Conservation (phyloP, 2,888 invertebrate genomes). For the Drosophila suboccidentalis region DNA sequence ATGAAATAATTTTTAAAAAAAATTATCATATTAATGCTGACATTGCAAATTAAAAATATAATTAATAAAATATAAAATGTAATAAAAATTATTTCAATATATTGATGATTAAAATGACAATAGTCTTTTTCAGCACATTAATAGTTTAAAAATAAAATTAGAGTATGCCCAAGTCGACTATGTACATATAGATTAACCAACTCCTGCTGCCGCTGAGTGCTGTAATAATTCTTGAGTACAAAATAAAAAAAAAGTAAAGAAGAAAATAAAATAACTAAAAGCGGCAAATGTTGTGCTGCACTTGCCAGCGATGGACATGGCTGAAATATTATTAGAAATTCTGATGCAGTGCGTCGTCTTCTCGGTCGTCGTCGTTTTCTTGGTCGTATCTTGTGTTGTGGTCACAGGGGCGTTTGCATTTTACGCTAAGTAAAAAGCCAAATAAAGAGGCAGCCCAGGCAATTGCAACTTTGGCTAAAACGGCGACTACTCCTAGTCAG, state of each 20-base stretch:
- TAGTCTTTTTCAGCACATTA: neutral
- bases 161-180: constrained; percentile 40
- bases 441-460: constrained; percentile 58
- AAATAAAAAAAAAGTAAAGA: constrained; percentile 33
- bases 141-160: neutral
- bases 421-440: constrained; percentile 72
- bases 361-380: constrained; percentile 10
- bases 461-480: constrained; percentile 7
- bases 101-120: neutral
- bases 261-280: constrained; percentile 56
- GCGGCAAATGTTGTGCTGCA: constrained; percentile 56
- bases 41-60: too few relatives aligned
- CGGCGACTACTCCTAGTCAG: constrained; percentile 3
- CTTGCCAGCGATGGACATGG: constrained; percentile 66
- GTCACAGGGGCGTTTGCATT: constrained; percentile 69
- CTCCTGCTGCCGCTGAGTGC: constrained; percentile 60
- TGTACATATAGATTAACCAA: constrained; percentile 3
- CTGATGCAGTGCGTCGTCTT: constrained; percentile 69
- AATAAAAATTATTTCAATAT: too few relatives aligned
- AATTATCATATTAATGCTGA: too few relatives aligned
- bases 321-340: constrained; percentile 79
- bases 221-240: constrained; percentile 67
- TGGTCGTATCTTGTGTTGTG: constrained; percentile 32
- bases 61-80: neutral
- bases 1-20: too few relatives aligned